Evolutionary conservation across 2,113 vertebrate genomes (phyloP).

Genomic region (Pelecanoides urinatrix): DNA sequence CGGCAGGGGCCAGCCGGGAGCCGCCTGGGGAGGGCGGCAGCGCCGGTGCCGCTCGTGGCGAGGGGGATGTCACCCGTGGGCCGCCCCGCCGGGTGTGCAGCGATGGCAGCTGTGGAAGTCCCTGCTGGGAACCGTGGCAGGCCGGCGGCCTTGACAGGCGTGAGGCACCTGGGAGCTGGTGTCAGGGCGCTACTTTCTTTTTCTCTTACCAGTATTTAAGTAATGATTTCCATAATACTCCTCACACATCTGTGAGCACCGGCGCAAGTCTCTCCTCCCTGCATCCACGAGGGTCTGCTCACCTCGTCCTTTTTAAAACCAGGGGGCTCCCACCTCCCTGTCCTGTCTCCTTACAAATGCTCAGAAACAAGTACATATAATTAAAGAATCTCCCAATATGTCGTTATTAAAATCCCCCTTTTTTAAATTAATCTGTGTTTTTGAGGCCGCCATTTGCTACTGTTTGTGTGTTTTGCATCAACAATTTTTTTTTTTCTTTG

Average conservation of each 20-base stretch:
- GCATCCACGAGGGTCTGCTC: fast-evolving
- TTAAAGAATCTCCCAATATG: background rate
- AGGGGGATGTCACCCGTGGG: background rate
- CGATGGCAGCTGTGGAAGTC: background rate
- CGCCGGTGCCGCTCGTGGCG: background rate
- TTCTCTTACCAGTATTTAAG: fast-evolving
- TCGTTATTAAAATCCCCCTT: background rate
- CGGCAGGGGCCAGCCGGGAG: background rate
- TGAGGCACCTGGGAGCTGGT: background rate
- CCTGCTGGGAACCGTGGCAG: background rate
- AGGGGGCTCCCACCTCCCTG: no score
- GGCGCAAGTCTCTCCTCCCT: fast-evolving
- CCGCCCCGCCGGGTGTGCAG: background rate
- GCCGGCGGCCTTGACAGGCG: background rate
- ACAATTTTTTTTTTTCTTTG: background rate
- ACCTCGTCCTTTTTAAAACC: fast-evolving
- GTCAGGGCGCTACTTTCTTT: background rate
- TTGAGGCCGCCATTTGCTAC: background rate
- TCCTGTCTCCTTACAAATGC: background rate
- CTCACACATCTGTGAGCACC: fast-evolving
- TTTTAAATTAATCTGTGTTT: background rate
- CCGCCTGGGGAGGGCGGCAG: background rate
- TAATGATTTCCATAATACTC: fast-evolving
- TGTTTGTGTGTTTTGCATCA: background rate
- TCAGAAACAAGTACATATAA: background rate